These are phyloP conservation scores for Gymnodraco acuticeps DNA, from an alignment of 2,797 vertebrate genomes.

Conservation along the genomic window DNA sequence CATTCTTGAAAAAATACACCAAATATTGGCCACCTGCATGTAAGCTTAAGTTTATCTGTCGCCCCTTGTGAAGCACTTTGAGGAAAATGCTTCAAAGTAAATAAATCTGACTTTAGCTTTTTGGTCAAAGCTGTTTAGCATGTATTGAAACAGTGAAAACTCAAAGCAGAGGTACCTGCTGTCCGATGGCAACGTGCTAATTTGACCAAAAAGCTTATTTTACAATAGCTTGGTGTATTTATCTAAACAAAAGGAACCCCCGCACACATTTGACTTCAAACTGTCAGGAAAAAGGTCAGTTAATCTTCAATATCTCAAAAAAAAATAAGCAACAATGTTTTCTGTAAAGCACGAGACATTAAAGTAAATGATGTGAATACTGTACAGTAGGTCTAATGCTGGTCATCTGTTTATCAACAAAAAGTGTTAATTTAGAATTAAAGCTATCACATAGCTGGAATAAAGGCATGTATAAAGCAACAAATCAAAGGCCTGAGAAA, in stretches of 20 bases:
- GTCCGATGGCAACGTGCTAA: conserved; percentile 8
- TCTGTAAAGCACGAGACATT: conserved; percentile 48
- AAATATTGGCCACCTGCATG: conserved; percentile 51
- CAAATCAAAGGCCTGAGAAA: conserved; percentile 50
- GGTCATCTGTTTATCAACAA: conserved; percentile 36
- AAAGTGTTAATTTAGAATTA: conserved; percentile 49
- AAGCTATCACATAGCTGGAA: conserved; percentile 62
- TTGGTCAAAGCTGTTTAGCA: conserved; percentile 38
- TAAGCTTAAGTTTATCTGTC: conserved; percentile 11
- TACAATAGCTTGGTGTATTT: conserved; percentile 3
- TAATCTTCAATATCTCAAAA: conserved; percentile 11
- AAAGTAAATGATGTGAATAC: conserved; percentile 37
- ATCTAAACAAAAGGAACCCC: conserved; percentile 16
- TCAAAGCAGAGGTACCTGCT: background rate
- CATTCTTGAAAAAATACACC: conserved; percentile 52
- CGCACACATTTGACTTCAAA: conserved; percentile 25
- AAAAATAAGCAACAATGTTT: conserved; percentile 50
- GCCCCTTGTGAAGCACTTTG: conserved; percentile 31
- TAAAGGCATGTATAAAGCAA: conserved; percentile 29
- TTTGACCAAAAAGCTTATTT: conserved; percentile 38
- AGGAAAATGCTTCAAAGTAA: conserved; percentile 45
- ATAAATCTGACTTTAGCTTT: conserved; percentile 27
- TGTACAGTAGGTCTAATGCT: conserved; percentile 52
- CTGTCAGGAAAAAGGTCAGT: conserved; percentile 6
- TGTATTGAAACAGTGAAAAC: conserved; percentile 32